Percentiles rank a stretch among this genome's conserved stretches.
Evolutionary conservation across 2,113 vertebrate genomes (phyloP).

Genomic region (Poecile atricapillus): DNA sequence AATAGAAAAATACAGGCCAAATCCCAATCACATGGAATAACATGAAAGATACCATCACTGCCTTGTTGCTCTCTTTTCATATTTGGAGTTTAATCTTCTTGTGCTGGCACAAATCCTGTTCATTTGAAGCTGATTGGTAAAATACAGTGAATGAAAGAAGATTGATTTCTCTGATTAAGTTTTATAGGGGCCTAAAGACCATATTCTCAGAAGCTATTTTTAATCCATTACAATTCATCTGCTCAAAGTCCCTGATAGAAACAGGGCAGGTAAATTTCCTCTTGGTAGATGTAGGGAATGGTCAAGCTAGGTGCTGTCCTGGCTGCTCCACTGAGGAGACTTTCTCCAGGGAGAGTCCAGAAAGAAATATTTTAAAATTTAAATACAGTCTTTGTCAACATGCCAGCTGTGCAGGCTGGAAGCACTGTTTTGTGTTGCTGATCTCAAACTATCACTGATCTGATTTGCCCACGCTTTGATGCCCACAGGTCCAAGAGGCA

Average conservation of each 20-base stretch:
- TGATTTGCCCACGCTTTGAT: background rate
- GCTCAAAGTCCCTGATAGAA: background rate
- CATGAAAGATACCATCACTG: background rate
- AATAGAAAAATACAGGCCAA: background rate
- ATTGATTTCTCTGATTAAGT: background rate
- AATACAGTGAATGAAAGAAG: background rate
- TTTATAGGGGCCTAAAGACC: background rate
- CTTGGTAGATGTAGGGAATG: too few relatives aligned
- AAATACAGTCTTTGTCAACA: background rate
- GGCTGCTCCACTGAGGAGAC: background rate
- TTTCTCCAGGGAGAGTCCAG: background rate
- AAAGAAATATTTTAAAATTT: background rate
- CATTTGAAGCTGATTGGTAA: background rate
- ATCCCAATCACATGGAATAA: background rate
- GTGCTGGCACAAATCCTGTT: background rate
- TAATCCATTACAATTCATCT: background rate
- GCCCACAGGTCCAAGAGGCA: background rate
- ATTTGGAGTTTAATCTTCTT: slow-evolving; percentile 17
- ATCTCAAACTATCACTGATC: background rate
- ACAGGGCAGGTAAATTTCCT: background rate
- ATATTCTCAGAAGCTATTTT: background rate
- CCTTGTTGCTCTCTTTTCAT: background rate
- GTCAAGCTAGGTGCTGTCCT: background rate
- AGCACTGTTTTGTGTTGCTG: background rate
- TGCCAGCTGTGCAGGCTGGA: background rate